These are phyloP conservation scores for Hycleus phaleratus DNA, from an alignment of 1,140 invertebrate species.

Conservation along the genomic window DNA sequence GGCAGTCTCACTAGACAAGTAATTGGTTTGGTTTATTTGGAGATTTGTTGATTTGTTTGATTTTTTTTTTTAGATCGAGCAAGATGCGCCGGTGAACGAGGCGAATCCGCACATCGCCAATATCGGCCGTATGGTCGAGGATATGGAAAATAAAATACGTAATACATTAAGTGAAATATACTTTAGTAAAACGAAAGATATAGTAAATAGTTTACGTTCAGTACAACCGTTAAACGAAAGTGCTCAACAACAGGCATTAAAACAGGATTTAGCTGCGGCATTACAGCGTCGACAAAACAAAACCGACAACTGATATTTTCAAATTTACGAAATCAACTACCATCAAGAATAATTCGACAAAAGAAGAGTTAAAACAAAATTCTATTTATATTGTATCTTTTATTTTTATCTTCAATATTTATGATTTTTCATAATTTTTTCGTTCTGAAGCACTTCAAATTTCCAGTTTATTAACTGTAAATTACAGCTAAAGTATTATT, in stretches of 20 bases:
- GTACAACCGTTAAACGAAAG: slow-evolving; percentile 78
- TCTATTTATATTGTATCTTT: too few species aligned
- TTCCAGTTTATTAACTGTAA: too few species aligned
- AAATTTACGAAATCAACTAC: too few species aligned
- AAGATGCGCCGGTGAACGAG: slow-evolving; percentile 82
- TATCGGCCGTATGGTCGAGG: slow-evolving; percentile 93
- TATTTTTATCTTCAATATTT: too few species aligned
- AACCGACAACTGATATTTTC: slow-evolving; percentile 44
- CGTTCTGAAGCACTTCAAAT: too few species aligned
- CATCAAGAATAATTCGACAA: too few species aligned
- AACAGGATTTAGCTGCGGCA: slow-evolving; percentile 77
- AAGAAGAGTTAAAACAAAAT: too few species aligned
- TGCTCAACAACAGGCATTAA: slow-evolving; percentile 71
- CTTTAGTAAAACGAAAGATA: slow-evolving; percentile 98
- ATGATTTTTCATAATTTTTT: too few species aligned
- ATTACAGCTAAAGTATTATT: too few species aligned
- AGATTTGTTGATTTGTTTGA: slow-evolving; percentile 1
- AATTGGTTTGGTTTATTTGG: slow-evolving; percentile 12
- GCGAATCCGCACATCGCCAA: slow-evolving; percentile 95
- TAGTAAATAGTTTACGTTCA: slow-evolving; percentile 94
- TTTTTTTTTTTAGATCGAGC: slow-evolving; percentile 64
- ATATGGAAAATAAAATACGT: slow-evolving; percentile 99
- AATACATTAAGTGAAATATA: slow-evolving; percentile 98
- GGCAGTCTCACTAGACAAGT: slow-evolving; percentile 96
- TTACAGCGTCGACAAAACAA: slow-evolving; percentile 68